Conservation (phyloP, 1,140 invertebrate genomes). For the Dinoponera quadriceps region DNA sequence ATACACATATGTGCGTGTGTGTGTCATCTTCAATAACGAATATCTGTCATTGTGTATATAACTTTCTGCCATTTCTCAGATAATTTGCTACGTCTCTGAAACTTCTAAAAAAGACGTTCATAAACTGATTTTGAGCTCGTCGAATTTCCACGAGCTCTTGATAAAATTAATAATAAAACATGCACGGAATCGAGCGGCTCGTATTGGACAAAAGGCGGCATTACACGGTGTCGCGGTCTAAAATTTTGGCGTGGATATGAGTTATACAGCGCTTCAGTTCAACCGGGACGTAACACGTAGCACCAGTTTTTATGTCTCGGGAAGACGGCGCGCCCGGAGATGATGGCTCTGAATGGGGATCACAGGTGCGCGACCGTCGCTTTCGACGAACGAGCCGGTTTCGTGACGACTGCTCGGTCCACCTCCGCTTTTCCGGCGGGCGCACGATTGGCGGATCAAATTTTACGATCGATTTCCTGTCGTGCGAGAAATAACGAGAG, state of each 20-base stretch:
- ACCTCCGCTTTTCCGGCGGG: slow-evolving; percentile 8
- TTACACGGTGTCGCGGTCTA: not conserved
- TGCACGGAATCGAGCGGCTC: no score
- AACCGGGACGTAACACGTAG: not conserved
- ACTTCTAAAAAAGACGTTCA: no score
- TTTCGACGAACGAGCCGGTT: slow-evolving; percentile 1
- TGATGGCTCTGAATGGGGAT: slow-evolving; percentile 17
- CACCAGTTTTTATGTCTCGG: not conserved
- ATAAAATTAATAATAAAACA: no score
- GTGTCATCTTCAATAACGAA: no score
- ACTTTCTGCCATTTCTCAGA: no score
- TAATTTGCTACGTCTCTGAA: no score
- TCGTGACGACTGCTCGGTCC: slow-evolving; percentile 39
- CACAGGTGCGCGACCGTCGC: slow-evolving; percentile 25
- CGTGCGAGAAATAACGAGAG: slow-evolving; percentile 55
- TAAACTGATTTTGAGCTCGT: no score
- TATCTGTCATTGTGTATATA: no score
- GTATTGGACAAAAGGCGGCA: not conserved
- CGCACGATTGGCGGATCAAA: slow-evolving; percentile 62
- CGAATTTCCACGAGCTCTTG: no score
- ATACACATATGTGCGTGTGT: no score
- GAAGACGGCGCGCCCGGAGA: not conserved
- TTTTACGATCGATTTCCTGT: slow-evolving; percentile 76
- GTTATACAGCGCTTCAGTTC: slow-evolving; percentile 1
- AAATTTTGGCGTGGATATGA: not conserved